phyloP scores from a whole-genome alignment of 2,797 vertebrate species.

The Crocidura indochinensis region DNA sequence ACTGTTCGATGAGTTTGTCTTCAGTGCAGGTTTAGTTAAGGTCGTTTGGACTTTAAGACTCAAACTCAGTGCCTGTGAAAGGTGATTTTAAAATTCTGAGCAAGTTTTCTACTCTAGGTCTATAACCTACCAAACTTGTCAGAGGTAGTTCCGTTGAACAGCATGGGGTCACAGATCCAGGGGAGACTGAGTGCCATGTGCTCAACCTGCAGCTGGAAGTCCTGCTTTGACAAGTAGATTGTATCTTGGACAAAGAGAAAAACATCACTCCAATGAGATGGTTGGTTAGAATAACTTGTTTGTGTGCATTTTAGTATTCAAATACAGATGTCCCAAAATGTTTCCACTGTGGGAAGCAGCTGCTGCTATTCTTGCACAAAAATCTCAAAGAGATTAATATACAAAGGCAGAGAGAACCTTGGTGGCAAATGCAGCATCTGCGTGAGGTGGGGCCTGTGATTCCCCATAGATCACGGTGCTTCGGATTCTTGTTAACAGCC shows the following conservation, averaged over 20 bases:
- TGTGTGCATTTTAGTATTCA: conserved; percentile 80
- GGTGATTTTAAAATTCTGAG: conserved; percentile 25
- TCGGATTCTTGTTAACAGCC: conserved; percentile 60
- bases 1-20: not conserved
- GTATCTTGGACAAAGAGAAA: conserved; percentile 70
- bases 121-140: not conserved
- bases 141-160: conserved; percentile 12
- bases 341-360: conserved; percentile 81
- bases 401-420: conserved; percentile 61
- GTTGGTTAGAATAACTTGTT: conserved; percentile 75
- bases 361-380: conserved; percentile 72
- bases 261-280: conserved; percentile 62
- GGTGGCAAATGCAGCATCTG: conserved; percentile 68
- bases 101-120: conserved; percentile 10
- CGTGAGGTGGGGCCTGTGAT: conserved; percentile 13
- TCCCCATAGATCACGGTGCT: conserved; percentile 32
- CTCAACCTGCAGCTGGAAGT: conserved; percentile 57
- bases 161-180: conserved; percentile 29
- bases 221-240: conserved; percentile 69
- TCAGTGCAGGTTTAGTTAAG: not conserved
- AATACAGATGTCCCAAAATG: conserved; percentile 82
- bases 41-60: conserved; percentile 57
- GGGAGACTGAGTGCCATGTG: not conserved
- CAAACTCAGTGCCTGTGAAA: conserved; percentile 36
- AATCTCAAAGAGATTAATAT: conserved; percentile 71